A percentile compares a stretch with the other conserved stretches of the same genome.
Evolutionary conservation across 92 coral and sea anemone genomes (phyloP).

Genomic region (Siderastrea radians): DNA sequence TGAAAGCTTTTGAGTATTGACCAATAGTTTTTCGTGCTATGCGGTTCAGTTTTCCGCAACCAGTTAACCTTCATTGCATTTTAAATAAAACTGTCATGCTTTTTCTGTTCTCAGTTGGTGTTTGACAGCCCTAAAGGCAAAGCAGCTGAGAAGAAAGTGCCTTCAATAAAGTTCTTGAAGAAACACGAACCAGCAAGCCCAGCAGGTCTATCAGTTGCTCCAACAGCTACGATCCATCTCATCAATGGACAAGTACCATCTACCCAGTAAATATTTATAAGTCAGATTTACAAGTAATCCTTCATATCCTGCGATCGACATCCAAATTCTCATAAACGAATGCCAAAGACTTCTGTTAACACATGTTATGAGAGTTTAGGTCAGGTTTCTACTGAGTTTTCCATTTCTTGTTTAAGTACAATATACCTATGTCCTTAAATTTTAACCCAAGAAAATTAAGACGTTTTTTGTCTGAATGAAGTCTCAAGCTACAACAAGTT

Average conservation of each 20-base stretch:
- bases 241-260: constrained; percentile 61
- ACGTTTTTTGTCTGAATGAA: neutral
- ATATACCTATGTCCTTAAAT: too few relatives aligned
- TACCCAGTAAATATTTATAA: constrained; percentile 20
- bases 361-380: neutral
- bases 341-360: too few relatives aligned
- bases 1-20: too few relatives aligned
- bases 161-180: constrained; percentile 71
- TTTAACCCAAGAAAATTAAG: too few relatives aligned
- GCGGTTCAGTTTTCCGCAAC: too few relatives aligned
- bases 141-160: constrained; percentile 40
- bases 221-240: constrained; percentile 69
- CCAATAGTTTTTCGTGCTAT: too few relatives aligned
- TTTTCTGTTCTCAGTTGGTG: neutral
- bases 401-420: neutral
- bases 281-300: neutral
- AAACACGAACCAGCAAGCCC: constrained; percentile 64
- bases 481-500: neutral
- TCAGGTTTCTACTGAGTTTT: neutral
- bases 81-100: neutral
- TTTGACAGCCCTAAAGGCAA: constrained; percentile 52
- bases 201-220: constrained; percentile 52
- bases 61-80: neutral
- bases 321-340: neutral
- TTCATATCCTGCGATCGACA: constrained; percentile 21